Conservation (phyloP, 2,888 invertebrate genomes). For the Acheta domesticus region DNA sequence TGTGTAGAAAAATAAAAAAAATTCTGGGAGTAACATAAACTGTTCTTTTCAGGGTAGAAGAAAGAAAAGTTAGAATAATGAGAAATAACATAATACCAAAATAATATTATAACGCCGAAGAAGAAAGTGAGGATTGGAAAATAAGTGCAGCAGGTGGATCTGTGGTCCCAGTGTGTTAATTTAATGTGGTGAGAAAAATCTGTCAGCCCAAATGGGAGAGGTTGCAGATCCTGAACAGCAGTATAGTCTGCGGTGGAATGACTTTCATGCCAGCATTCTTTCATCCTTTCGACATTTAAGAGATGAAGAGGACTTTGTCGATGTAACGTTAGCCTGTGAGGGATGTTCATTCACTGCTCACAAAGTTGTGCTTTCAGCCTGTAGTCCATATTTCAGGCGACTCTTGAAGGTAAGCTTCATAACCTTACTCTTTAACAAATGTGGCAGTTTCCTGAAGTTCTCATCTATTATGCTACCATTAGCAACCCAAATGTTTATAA, state of each 20-base stretch:
- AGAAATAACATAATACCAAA: background rate
- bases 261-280: constrained; percentile 87
- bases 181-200: background rate
- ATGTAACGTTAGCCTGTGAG: constrained; percentile 89
- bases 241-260: constrained; percentile 92
- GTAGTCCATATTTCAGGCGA: constrained; percentile 87
- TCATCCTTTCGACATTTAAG: constrained; percentile 83
- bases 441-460: background rate
- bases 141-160: background rate
- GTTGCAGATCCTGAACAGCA: constrained; percentile 65
- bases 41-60: background rate
- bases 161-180: background rate
- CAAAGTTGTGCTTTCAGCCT: constrained; percentile 86
- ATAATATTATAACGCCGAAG: background rate
- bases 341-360: constrained; percentile 85
- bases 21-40: no score
- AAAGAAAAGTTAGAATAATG: background rate
- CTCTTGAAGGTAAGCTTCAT: constrained; percentile 61
- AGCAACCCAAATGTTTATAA: background rate
- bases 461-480: background rate
- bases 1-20: no score
- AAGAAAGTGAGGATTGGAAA: background rate
- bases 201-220: constrained; percentile 36
- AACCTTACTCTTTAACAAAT: background rate
- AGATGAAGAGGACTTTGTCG: constrained; percentile 89